Evolutionary conservation across 1,140 invertebrate species (phyloP), one percentile per base, ranked within the genome.

Genomic region (Apis dorsata): DNA sequence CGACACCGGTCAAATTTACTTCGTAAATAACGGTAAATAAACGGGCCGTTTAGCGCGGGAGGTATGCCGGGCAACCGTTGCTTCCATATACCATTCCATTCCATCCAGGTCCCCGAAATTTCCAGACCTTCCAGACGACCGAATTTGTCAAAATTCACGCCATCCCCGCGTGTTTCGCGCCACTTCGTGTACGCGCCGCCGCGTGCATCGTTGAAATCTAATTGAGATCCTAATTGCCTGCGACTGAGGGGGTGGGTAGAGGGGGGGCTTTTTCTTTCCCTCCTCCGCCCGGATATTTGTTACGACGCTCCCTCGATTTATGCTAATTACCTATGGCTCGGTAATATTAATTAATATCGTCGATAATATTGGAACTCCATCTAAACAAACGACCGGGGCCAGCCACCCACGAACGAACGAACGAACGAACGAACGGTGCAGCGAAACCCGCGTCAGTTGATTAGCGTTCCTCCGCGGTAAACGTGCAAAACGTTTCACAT

Each of bases 331-430:
- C 86, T 77, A 83, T 68, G 71, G 62, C 73, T 53, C 74, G 81
- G 81, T 84, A 86, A 88, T 88, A 90, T 91, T 92, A 91, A 92
- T 92, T 90, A 92, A 92, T 91, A 90, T 80, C 85, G 88, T 79
- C 87, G 86, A 92, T 91, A 93, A 92, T 91, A 91, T 92, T 90
- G 87, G 90, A 89, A 91, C 90, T 87, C 88, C 87, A 90, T 93
- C 91, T 92, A 92, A 92, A 93, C 91, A 93, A 93, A 93, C 90
- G 90, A 84, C 84, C 88, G 65, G 51, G 59, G 0, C 34, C 34
- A 44, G 34, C 34, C 34, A 44, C 4, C 34, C 34, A 44, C 34
- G 5, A 44, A 34, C 85, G 81, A 44, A 34, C 85, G 81, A 78
- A 34, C 85, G 81, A 78, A 44, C 34, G 34, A 44, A 34, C 85